Base-by-base conservation (phyloP, 1,140 invertebrate genomes). In the Macrobrachium nipponense region DNA sequence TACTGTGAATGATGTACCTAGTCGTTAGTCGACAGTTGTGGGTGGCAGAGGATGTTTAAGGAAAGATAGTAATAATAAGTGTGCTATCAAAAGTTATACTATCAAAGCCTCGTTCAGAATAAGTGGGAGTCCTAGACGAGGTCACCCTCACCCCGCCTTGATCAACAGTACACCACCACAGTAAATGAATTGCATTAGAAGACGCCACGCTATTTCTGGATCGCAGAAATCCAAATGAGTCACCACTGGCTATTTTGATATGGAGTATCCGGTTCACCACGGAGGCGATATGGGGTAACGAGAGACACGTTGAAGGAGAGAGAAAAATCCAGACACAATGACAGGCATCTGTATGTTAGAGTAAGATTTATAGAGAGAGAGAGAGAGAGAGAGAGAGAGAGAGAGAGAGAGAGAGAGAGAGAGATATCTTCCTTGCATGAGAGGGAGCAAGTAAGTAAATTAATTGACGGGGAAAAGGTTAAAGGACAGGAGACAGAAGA, bases 361-460 rank as follows among this genome's bases (percentile, higher is more conserved):
- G 27, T 36, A 36, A n/a, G n/a, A n/a, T n/a, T n/a, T 36, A 36
- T n/a, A 36, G 64, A 66, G 64, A 20, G 64, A 66, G 64, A 66
- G 64, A 66, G 64, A 27, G 64, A 66, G 64, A 27, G 64, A 66
- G 64, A 27, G 64, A 66, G 64, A 27, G 23, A 66, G 23, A 27
- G 64, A 66, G 64, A 66, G 64, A 66, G 64, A 27, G 23, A 66
- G 23, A 66, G 23, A 66, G 64, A 66, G 64, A 66, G 64, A 27
- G 64, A 27, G 64, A 66, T 8, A 27, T 0, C 8, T 5, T 66
- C 7, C 18, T 8, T 7, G 17, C 18, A 27, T 5, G 23, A 11
- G 7, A 14, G 64, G 11, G 64, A 66, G 17, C 51, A 10, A 12
- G 8, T 51, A 12, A 51, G 7, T 12, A 51, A 12, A 51, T 51